These are phyloP conservation scores for Drosophila cracens DNA, from an alignment of 2,888 invertebrate genomes.

Conservation along the genomic window DNA sequence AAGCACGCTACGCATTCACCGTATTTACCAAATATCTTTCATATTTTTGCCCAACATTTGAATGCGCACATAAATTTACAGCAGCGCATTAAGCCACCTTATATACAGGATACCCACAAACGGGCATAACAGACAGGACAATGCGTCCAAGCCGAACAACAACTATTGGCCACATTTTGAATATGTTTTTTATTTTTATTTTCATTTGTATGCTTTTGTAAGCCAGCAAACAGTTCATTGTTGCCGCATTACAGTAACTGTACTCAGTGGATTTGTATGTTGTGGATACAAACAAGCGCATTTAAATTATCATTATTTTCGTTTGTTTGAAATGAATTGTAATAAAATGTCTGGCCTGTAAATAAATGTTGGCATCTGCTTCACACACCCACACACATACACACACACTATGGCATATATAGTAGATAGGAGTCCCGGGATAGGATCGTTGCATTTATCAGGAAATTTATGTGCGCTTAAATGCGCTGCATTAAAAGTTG, in stretches of 20 bases:
- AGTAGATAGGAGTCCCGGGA: neutral
- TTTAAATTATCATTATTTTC: constrained; percentile 71
- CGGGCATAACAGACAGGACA: constrained; percentile 26
- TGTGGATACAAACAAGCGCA: constrained; percentile 37
- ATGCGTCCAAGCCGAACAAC: constrained; percentile 14
- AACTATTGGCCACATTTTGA: constrained; percentile 53
- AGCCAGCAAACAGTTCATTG: constrained; percentile 66
- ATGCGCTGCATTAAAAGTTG: constrained; percentile 68
- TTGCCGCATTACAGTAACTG: constrained; percentile 60
- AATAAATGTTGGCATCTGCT: constrained; percentile 32
- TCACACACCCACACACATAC: constrained; percentile 17
- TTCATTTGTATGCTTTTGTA: constrained; percentile 39
- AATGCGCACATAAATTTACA: constrained; percentile 47
- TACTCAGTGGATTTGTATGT: constrained; percentile 37
- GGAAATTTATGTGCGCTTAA: constrained; percentile 65
- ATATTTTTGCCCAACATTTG: constrained; percentile 38
- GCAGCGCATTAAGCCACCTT: constrained; percentile 37
- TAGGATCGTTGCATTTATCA: constrained; percentile 52
- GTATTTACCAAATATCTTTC: constrained; percentile 33
- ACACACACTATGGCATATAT: neutral
- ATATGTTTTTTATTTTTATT: constrained; percentile 4
- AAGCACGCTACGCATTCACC: constrained; percentile 19
- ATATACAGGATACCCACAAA: constrained; percentile 26
- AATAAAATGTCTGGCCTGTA: constrained; percentile 57
- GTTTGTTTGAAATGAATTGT: constrained; percentile 57